Percentiles rank a stretch among this genome's conserved stretches.
Conservation (phyloP, 30 jellyfish, hydroid and myxozoan species). For the Pelagia noctiluca region DNA sequence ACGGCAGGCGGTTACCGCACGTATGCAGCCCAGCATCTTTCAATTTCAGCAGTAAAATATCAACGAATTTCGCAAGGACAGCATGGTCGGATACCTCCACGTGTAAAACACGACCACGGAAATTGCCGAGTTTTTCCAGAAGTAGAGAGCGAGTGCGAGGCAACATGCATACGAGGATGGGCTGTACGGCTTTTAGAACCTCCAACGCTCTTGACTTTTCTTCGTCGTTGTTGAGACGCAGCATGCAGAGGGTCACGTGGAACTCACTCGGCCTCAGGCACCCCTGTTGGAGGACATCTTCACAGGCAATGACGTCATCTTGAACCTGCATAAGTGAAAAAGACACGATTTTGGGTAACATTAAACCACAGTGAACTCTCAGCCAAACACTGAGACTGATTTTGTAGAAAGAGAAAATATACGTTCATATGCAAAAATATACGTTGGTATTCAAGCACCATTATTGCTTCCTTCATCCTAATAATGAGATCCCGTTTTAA, state of each 20-base stretch:
- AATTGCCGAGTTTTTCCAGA: slow-evolving; percentile 65
- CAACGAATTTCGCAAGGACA: slow-evolving; percentile 69
- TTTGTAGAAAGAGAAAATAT: too few species aligned
- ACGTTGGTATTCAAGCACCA: too few species aligned
- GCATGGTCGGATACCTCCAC: slow-evolving; percentile 64
- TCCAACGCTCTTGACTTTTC: slow-evolving; percentile 68
- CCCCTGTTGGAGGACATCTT: slow-evolving; percentile 76
- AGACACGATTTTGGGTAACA: too few species aligned
- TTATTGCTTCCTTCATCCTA: too few species aligned
- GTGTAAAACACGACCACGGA: slow-evolving; percentile 88
- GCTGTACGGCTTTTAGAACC: slow-evolving; percentile 72
- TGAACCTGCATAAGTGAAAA: slow-evolving; percentile 74
- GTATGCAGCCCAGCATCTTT: slow-evolving; percentile 83
- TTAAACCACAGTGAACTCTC: too few species aligned
- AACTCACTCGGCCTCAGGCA: slow-evolving; percentile 54
- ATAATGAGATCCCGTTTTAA: too few species aligned
- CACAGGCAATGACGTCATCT: slow-evolving; percentile 74
- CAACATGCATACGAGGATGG: slow-evolving; percentile 78
- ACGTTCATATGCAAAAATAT: too few species aligned
- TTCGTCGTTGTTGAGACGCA: slow-evolving; percentile 75
- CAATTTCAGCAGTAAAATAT: slow-evolving; percentile 69
- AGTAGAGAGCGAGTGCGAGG: slow-evolving; percentile 58
- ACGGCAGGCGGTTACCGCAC: slow-evolving; percentile 85
- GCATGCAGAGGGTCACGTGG: slow-evolving; percentile 95
- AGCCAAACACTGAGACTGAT: too few species aligned